Evolutionary conservation across 2,888 invertebrate genomes (phyloP).

Genomic region (Bhutanitis thaidina): DNA sequence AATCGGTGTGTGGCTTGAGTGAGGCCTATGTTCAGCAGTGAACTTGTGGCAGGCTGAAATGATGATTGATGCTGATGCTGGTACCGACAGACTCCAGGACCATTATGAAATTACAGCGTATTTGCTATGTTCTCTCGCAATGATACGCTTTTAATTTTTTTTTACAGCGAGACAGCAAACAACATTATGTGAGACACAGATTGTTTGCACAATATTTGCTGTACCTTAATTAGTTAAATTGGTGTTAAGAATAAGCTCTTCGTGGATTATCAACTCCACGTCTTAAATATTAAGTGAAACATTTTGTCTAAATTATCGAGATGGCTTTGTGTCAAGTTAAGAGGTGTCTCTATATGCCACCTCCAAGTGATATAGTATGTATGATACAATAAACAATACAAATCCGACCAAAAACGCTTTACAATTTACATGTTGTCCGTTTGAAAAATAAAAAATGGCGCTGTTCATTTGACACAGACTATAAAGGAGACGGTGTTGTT

Average conservation of each 20-base stretch:
- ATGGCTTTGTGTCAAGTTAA: background rate
- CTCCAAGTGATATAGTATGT: constrained; percentile 24
- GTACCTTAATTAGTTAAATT: constrained; percentile 2
- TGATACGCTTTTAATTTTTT: too few species aligned
- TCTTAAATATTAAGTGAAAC: background rate
- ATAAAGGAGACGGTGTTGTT: background rate
- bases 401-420: constrained; percentile 39
- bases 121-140: too few species aligned
- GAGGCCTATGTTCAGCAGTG: too few species aligned
- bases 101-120: too few species aligned
- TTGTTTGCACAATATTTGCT: constrained; percentile 14
- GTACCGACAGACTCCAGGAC: too few species aligned
- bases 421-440: constrained; percentile 24
- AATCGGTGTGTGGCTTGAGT: too few species aligned
- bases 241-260: background rate
- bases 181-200: background rate
- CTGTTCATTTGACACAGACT: background rate
- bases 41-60: too few species aligned
- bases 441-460: constrained; percentile 15
- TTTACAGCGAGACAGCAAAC: constrained; percentile 2
- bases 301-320: constrained; percentile 1
- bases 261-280: background rate
- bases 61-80: too few species aligned
- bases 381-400: constrained; percentile 17
- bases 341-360: constrained; percentile 21